A percentile compares a stretch with the other conserved stretches of the same genome.
These are phyloP conservation scores for Buathra laborator DNA, from an alignment of 2,888 invertebrate species.

Conservation along the genomic window DNA sequence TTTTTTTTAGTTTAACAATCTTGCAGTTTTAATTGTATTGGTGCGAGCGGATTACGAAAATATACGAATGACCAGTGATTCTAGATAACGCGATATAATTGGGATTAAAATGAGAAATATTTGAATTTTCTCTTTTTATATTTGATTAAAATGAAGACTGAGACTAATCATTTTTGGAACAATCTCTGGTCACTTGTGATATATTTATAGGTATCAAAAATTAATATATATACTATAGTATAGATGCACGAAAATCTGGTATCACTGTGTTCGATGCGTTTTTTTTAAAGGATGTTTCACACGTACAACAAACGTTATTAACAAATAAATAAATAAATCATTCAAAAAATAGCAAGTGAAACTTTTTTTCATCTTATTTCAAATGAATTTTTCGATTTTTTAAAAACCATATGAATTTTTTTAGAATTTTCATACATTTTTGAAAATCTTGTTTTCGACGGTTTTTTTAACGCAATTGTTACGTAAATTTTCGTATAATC, in stretches of 20 bases:
- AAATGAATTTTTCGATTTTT: too few relatives aligned
- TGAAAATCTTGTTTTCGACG: too few relatives aligned
- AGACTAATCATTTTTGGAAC: not conserved
- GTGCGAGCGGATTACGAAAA: conserved; percentile 8
- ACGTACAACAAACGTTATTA: too few relatives aligned
- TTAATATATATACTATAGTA: not conserved
- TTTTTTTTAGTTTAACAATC: not conserved
- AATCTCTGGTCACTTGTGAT: not conserved
- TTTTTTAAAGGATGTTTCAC: not conserved
- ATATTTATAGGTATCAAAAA: not conserved
- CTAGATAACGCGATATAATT: not conserved
- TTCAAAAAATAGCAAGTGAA: too few relatives aligned
- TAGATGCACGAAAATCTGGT: not conserved
- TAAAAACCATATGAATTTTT: too few relatives aligned
- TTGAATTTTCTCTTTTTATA: not conserved
- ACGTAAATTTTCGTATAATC: too few relatives aligned
- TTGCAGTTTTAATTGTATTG: conserved; percentile 33
- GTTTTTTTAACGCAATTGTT: too few relatives aligned
- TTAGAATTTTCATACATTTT: too few relatives aligned
- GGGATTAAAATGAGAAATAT: too few relatives aligned
- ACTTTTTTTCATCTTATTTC: too few relatives aligned
- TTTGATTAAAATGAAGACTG: not conserved
- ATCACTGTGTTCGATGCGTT: not conserved
- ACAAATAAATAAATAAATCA: too few relatives aligned
- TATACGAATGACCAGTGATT: conserved; percentile 24